Base-by-base conservation (phyloP, 2,113 vertebrate species). In the Pica pica region DNA sequence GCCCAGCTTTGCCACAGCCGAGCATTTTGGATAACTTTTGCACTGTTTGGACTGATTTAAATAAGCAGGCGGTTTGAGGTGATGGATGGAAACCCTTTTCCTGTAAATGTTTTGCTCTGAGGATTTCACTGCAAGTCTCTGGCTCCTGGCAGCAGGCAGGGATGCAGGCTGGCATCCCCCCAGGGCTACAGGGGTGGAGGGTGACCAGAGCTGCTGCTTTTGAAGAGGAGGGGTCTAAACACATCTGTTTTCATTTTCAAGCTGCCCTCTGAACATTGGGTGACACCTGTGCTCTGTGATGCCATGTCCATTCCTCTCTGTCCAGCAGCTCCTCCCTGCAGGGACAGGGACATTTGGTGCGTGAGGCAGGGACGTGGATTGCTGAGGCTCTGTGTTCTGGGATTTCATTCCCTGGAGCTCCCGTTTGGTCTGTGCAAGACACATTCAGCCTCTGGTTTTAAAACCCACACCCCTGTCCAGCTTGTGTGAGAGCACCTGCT, bases 251-350 rank as follows among this genome's bases (percentile, higher is more conserved):
- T 56, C 30, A 55, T 77, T 91, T n/a, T 15, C 41, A 61, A 49
- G 11, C 27, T 77, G 41, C n/a, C 44, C 52, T 7, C 37, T 88
- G 60, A 33, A 57, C 74, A 27, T 0, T 6, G 31, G 16, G 41
- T 5, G 2, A 0, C 11, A 3, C 13, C 27, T 2, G 0, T 31
- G 14, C 20, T 59, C 44, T 30, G 16, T 1, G 3, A 28, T 56
- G 49, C 24, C 26, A 8, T 0, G 0, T n/a, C 75, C 6, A 1
- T 11, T 63, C 27, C 22, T 73, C 44, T n/a, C 59, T 41, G 35
- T 52, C 13, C 35, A 23, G 11, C 17, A 31, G 7, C 67, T 5
- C 0, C 0, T 71, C 46, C 28, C 44, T 73, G 44, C 27, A 39
- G 37, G 24, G 41, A 37, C 6, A 5, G 11, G 76, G 73, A 77